Evolutionary conservation across 1,140 invertebrate genomes (phyloP).

Genomic region (Planococcus citri): DNA sequence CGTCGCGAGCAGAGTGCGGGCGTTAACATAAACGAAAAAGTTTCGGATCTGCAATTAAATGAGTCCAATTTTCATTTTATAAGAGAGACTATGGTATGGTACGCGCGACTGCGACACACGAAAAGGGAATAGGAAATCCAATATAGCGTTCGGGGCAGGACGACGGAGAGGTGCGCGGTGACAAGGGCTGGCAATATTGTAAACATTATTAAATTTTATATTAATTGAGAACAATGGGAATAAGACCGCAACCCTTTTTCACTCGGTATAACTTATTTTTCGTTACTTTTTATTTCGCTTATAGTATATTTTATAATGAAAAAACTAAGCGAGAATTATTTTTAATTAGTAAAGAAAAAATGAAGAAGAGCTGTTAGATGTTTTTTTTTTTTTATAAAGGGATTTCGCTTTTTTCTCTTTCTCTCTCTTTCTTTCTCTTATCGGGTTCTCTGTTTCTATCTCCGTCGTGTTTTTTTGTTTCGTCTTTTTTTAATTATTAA

Average conservation of each 20-base stretch:
- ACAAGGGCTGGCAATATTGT: slow-evolving; percentile 1
- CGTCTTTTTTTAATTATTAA: slow-evolving; percentile 5
- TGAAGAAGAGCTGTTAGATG: slow-evolving; percentile 4
- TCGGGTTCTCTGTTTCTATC: background rate
- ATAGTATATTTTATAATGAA: background rate
- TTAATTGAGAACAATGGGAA: slow-evolving; percentile 18
- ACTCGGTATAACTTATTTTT: background rate
- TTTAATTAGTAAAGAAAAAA: slow-evolving; percentile 16
- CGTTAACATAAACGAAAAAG: slow-evolving; percentile 3
- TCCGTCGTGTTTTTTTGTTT: background rate
- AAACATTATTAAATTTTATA: slow-evolving; percentile 20
- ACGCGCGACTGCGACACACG: background rate
- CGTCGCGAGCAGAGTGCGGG: no score
- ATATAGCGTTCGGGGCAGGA: background rate
- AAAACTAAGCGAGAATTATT: slow-evolving; percentile 15
- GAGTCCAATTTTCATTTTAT: background rate
- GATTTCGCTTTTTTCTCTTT: background rate
- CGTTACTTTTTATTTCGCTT: background rate
- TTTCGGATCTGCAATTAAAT: background rate
- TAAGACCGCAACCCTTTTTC: slow-evolving; percentile 12
- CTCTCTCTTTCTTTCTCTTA: background rate
- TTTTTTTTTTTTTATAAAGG: background rate
- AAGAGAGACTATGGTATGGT: background rate
- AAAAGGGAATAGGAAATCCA: background rate
- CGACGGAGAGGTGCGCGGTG: no score